Evolutionary conservation across 2,113 vertebrate species (phyloP), one percentile per base, ranked within the genome.

Genomic region (Neomonachus schauinslandi): DNA sequence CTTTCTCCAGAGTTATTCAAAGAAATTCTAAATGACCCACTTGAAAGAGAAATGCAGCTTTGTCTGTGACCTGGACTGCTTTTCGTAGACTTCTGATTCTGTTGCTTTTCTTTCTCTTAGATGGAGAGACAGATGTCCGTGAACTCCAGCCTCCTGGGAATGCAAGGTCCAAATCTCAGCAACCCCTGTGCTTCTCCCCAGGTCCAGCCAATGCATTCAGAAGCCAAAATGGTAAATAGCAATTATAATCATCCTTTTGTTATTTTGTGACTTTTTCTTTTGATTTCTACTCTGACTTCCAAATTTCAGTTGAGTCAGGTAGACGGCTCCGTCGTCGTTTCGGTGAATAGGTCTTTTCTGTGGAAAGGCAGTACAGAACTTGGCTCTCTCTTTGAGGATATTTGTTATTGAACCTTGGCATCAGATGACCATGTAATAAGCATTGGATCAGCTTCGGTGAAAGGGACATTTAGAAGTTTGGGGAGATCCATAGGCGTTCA

Each of bases 51-150:
- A 90, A 19, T 42, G n/a, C 14, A 97, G 96, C 49, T 0, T 4
- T 94, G 82, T 33, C 2, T 96, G 53, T 93, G 90, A 94, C 93
- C 79, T 87, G 79, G 63, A 26, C 87, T 81, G 89, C 55, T 65
- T 39, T 49, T 61, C 81, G 86, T 59, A 53, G 55, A 94, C 91
- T 90, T 90, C 89, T 98, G 65, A 98, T 93, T 85, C 65, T 89
- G 55, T 93, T 82, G 36, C 91, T 94, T 97, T 90, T 83, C 76
- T 81, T 65, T 90, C 95, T 98, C 89, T 98, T 98, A 99, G 99
- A 99, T 99, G 99, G 99, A 99, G 98, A 99, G 99, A 98, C 99
- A 99, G 98, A 99, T 99, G 99, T 99, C 99, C n/a, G 99, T 99
- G 99, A 99, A 99, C 97, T 99, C 99, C 98, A 99, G 99, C 99